Evolutionary conservation across 2,888 invertebrate genomes (phyloP), one percentile per base, ranked within the genome.

Genomic region (Beris morrisii): DNA sequence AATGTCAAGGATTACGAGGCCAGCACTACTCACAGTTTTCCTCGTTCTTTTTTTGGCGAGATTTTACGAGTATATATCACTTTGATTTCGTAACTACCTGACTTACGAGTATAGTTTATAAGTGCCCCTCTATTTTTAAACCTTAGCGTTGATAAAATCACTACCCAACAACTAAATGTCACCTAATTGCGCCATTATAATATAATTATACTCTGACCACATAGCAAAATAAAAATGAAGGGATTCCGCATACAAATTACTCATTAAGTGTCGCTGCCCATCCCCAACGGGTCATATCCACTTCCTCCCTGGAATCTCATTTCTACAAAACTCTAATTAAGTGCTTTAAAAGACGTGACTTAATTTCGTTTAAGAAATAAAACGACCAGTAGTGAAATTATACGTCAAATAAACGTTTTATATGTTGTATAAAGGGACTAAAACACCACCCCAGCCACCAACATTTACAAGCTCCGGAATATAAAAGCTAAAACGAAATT

Each of bases 191-290:
- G 7, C 1, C 5, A 38, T 38, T 7, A 38, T 38, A 7, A 38
- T 7, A 38, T 9, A 38, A 38, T 3, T 38, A 9, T 3, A 38
- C 38, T 38, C 38, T 38, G 38, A 38, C 38, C 38, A 38, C 38
- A 38, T 38, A 9, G 38, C 5, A 54, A 22, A 54, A 64, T 22
- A 22, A 53, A 12, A 63, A 52, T 63, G 30, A 54, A 45, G 55
- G 65, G 54, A 59, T 55, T 65, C 38, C 58, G 65, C 54, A 45
- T 67, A 58, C 65, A 67, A 67, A 67, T 67, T 67, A 65, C 65
- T 67, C 65, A 67, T 67, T 67, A 67, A 67, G 31, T 64, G 44
- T 64, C 13, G 22, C 53, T 31, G 43, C 44, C 22, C 13, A 31
- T 38, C 13, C 56, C n/a, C 31, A 32, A 12, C 38, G 15, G 13